Evolutionary conservation across 1,140 invertebrate species (phyloP).

Genomic region (Psilanteris sp.): DNA sequence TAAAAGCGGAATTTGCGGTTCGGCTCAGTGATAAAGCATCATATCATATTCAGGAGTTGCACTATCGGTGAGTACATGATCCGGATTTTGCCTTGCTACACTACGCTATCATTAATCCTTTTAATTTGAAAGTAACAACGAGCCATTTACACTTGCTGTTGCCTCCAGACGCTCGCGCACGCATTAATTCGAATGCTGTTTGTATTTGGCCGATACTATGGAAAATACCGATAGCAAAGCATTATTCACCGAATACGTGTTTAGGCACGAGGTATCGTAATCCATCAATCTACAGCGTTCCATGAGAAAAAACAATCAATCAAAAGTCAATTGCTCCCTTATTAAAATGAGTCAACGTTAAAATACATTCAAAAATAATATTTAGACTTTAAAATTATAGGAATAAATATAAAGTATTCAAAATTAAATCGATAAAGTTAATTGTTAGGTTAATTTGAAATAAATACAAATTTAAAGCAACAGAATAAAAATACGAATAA

Average conservation of each 20-base stretch:
- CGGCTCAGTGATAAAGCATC: slow-evolving; percentile 35
- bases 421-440: too few relatives aligned
- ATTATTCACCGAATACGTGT: slow-evolving; percentile 21
- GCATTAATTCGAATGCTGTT: slow-evolving; percentile 40
- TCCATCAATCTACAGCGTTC: slow-evolving; percentile 9
- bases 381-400: too few relatives aligned
- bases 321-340: slow-evolving; percentile 25
- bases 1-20: slow-evolving; percentile 32
- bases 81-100: slow-evolving; percentile 39
- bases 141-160: slow-evolving; percentile 56
- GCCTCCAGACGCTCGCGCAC: slow-evolving; percentile 33
- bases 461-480: too few relatives aligned
- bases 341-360: slow-evolving; percentile 6
- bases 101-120: slow-evolving; percentile 51
- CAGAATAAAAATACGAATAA: too few relatives aligned
- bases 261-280: slow-evolving; percentile 1
- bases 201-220: slow-evolving; percentile 13
- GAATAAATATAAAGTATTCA: too few relatives aligned
- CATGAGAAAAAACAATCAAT: slow-evolving; percentile 32
- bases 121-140: slow-evolving; percentile 63
- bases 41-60: slow-evolving; percentile 45
- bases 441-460: too few relatives aligned
- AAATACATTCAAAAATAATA: too few relatives aligned
- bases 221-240: slow-evolving; percentile 23
- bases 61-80: slow-evolving; percentile 52